Evolutionary conservation across 1,140 invertebrate species (phyloP), one percentile per base, ranked within the genome.

Genomic region (Drosophila santomea): DNA sequence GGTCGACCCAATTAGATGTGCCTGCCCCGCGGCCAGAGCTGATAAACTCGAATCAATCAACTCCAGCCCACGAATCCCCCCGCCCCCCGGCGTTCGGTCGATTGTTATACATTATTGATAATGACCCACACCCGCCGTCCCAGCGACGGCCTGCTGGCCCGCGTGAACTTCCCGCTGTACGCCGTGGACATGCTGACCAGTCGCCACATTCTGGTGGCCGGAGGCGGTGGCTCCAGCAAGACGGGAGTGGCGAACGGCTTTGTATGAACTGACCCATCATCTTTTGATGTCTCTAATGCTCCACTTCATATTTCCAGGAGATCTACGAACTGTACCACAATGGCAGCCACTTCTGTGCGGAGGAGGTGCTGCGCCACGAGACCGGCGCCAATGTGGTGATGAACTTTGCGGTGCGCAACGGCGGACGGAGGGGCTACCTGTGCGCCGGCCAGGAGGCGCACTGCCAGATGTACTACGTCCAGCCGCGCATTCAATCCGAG

Each of bases 171-270:
- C 93, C 98, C 98, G 0, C 93, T 98, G 17, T 99, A 99, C 92
- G 96, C 96, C 2, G 93, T 99, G 23, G 96, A 97, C 92, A 96
- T 97, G 93, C 93, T 99, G 36, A 97, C 97, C 28, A 97, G 96
- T 93, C 95, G 97, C 66, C 98, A 99, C 94, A 95, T 99, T 82
- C 93, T 99, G 48, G 97, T 99, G 35, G 98, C 97, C 72, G 98
- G 98, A 45, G 98, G 98, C 51, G 98, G 98, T 58, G 98, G 98
- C 51, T 96, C 96, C 15, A 96, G 97, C 17, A 99, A 98, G 93
- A 99, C 98, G 45, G 98, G 98, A 23, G 96, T 99, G 63, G 95
- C 96, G 15, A 99, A 99, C 95, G 97, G 97, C 93, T 98, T 99
- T 94, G 98, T 97, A 93, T 95, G 96, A 94, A 7, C 32, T 45